Evolutionary conservation across 1,140 invertebrate species (phyloP), one percentile per base, ranked within the genome.

Genomic region (Eueides isabella): DNA sequence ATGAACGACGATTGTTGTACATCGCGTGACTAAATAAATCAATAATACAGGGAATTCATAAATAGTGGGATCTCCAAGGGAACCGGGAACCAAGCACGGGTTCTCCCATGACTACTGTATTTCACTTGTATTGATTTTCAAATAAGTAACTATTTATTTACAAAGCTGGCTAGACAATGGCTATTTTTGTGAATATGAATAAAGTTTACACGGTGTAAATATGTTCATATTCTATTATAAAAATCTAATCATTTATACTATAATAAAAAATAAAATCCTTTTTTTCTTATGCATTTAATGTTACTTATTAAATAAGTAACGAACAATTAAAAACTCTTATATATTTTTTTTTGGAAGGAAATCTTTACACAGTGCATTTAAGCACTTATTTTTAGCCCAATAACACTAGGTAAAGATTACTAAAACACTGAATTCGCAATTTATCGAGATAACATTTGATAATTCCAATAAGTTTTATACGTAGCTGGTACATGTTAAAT

Each of bases 31-130:
- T 72, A 41, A 23, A 38, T 26, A 72, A 78, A 86, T 88, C 85
- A 79, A 88, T 86, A 86, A n/a, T 62, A 64, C 48, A 67, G 31
- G 74, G 72, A 62, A 78, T 73, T 48, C 68, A 14, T 67, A 33
- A 26, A 79, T 62, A 61, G 38, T 66, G 76, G 85, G 83, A 89
- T 90, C 79, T 79, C 85, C 85, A 79, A 75, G 87, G 87, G 82
- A 80, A 90, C 88, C 81, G 71, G 75, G 78, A 84, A 72, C 64
- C 82, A 85, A 89, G 65, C 66, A 72, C 65, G 33, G 55, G 73
- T 26, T 55, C 19, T 26, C 48, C 48, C 48, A 55, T 55, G 3
- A 23, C 26, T 12, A 26, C 2, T 26, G 2, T 55, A 55, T 19
- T 55, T 55, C 11, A 26, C n/a, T 44, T 44, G 19, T 55, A 55